These are phyloP conservation scores for Macrochelys suwanniensis DNA, from an alignment of 2,797 vertebrate species.

Conservation along the genomic window DNA sequence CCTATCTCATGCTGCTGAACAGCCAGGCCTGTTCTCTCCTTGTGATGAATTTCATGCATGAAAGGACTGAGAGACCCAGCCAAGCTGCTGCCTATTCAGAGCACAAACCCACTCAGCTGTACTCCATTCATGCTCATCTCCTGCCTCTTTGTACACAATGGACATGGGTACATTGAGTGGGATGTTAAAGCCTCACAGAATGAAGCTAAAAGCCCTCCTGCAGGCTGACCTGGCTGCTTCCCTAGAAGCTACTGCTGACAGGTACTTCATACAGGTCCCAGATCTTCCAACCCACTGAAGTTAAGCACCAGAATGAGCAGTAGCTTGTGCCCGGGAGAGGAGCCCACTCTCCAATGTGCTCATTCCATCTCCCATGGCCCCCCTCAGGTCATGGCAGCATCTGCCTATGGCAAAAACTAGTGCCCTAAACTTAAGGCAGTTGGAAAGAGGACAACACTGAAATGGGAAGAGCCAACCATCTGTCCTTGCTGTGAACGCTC, in stretches of 20 bases:
- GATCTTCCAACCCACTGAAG: not conserved
- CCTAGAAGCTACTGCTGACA: not conserved
- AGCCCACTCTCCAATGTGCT: not conserved
- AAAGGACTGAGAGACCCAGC: not conserved
- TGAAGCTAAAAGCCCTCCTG: not conserved
- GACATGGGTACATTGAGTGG: not conserved
- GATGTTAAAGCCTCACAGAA: not conserved
- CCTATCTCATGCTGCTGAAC: accelerated
- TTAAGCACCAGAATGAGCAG: not conserved
- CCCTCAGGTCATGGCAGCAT: not conserved
- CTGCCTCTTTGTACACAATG: not conserved
- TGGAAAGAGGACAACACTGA: not conserved
- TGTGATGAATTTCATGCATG: not conserved
- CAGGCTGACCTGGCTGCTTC: not conserved
- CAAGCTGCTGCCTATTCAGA: not conserved
- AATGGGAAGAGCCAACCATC: not conserved
- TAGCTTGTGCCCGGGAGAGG: not conserved
- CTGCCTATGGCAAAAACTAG: not conserved
- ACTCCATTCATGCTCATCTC: not conserved
- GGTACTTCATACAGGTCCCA: not conserved
- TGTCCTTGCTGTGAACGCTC: not conserved
- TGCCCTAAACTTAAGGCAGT: not conserved
- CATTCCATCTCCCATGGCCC: not conserved
- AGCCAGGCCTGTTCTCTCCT: not conserved
- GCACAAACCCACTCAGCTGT: not conserved